Base-by-base conservation (phyloP, 2,888 invertebrate species). In the Allophyes oxyacanthae region DNA sequence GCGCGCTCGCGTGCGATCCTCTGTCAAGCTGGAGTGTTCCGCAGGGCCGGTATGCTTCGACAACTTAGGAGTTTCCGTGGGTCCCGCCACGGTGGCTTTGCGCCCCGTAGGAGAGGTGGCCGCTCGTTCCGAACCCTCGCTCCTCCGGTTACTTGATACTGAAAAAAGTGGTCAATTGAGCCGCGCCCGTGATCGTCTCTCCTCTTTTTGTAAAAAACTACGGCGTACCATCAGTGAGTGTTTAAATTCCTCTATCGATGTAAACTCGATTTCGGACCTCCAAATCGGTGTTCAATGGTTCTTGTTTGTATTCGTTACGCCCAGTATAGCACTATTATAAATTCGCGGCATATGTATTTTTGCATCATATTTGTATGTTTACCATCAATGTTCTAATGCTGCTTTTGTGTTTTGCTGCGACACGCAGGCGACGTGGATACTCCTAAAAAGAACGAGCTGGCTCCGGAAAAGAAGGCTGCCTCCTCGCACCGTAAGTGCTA, bases 401-500 rank as follows among this genome's bases (percentile, higher is more conserved):
- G 91, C 91, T 93, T 93, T 93, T 94, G 92, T 93, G 89, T 93
- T 92, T 91, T 90, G 87, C 87, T 81, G 88, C 87, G 84, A 85
- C 84, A 78, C 79, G 83, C 93, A 94, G 92, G 94, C 91, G 89
- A 94, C 91, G 91, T 93, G 94, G 89, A 94, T 81, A 88, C 93
- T 81, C 88, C 92, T 89, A 92, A 94, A 94, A 92, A 91, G 89
- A 79, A 82, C 86, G 94, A 93, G 87, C 88, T 88, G 88, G 87
- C 91, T 86, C 82, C 92, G 81, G 94, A 94, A 80, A 93, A 93
- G 91, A 94, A 92, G 87, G 79, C 90, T 75, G 83, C 89, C 78
- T 83, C 89, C 80, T 90, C 92, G 77, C 92, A 93, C 88, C 92
- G 94, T 94, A 94, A 94, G 94, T 94, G 91, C 91, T 92, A 91